Evolutionary conservation across 2,113 vertebrate genomes (phyloP), one percentile per base, ranked within the genome.

Genomic region (Aptenodytes patagonicus): DNA sequence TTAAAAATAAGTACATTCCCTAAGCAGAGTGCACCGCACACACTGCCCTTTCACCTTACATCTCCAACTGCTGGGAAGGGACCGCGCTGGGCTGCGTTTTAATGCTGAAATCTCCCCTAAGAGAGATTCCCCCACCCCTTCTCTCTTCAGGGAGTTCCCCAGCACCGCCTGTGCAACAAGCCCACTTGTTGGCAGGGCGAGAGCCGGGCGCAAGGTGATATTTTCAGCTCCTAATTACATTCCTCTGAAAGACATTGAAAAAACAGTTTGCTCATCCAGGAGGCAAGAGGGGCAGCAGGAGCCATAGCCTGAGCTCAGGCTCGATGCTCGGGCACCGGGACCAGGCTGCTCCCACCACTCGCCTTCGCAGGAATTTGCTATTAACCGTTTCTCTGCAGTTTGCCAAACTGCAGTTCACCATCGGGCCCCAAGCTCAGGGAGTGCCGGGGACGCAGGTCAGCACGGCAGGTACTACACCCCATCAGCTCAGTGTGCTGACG

Each of bases 391-490:
- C 66, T 64, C 61, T 64, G 93, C 78, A 64, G n/a, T 66, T 75
- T 94, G 40, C 47, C 70, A 11, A 46, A 25, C 52, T 66, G 94
- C 81, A 58, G 28, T 66, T 85, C 90, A 40, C 49, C 76, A 9
- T 12, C 1, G 2, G 52, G 46, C 40, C 24, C 86, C 55, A 75
- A 61, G 36, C 29, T 31, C 65, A 9, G 55, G 28, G 40, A 15
- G 4, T 15, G n/a, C 51, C 2, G 10, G 79, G 42, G 29, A 38
- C 13, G 2, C n/a, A 2, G 58, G 15, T 17, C 32, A 65, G 90
- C 13, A 0, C 0, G 44, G 87, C 57, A 68, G 77, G 44, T 22
- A 3, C 36, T 17, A 11, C 34, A 10, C 2, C 34, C 9, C 28
- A 11, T 11, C 54, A 40, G 76, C 68, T 66, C 80, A 8, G 20